These are phyloP conservation scores for Aldabrachelys gigantea DNA, from an alignment of 2,113 vertebrate species.

Conservation along the genomic window DNA sequence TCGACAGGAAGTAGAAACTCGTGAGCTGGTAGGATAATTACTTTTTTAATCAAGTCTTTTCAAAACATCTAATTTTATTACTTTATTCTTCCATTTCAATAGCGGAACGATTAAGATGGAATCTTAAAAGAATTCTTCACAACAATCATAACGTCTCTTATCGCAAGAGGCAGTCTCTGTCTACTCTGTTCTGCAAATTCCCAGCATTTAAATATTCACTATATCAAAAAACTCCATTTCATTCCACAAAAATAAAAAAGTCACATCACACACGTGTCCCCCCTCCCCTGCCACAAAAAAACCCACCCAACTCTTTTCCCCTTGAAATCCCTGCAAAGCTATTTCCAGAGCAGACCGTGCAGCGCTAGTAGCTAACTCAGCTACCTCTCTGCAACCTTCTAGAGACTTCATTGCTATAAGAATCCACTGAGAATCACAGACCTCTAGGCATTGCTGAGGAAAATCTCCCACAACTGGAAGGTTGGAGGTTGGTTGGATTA, in stretches of 20 bases:
- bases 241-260: conserved; percentile 48
- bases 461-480: background rate
- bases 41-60: conserved; percentile 76
- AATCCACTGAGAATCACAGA: background rate
- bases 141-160: conserved; percentile 71
- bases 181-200: conserved; percentile 62
- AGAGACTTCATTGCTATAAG: background rate
- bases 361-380: background rate
- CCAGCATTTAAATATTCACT: conserved; percentile 70
- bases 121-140: conserved; percentile 72
- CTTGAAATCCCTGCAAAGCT: background rate
- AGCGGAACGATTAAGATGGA: conserved; percentile 72
- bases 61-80: conserved; percentile 71
- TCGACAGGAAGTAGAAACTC: background rate
- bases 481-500: background rate
- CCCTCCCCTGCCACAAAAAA: background rate
- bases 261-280: background rate
- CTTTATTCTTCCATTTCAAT: conserved; percentile 78
- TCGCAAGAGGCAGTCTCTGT: conserved; percentile 65
- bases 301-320: background rate
- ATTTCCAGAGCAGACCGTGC: background rate
- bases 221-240: conserved; percentile 68
- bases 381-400: background rate
- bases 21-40: conserved; percentile 55
- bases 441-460: background rate